These are phyloP conservation scores for Pachyramphus minor DNA, from an alignment of 2,113 vertebrate species.

Conservation along the genomic window DNA sequence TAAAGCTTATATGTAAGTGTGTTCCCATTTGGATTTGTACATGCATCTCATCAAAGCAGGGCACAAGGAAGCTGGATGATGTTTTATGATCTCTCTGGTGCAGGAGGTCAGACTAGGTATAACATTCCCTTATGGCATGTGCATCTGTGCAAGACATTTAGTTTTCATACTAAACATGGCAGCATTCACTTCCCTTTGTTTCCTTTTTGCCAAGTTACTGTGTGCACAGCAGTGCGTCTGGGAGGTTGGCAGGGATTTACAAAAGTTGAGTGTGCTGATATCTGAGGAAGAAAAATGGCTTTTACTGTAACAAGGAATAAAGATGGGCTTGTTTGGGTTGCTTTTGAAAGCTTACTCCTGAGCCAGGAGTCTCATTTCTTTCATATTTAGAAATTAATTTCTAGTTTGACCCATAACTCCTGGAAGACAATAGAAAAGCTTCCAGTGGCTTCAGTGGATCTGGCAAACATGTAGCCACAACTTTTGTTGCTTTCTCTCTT, in stretches of 20 bases:
- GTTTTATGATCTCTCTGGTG: neutral
- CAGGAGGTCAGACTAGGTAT: neutral
- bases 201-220: conserved; percentile 36
- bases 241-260: neutral
- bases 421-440: neutral
- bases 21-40: conserved; percentile 56
- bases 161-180: conserved; percentile 19
- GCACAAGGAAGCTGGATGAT: neutral
- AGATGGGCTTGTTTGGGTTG: neutral
- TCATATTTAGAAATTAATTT: neutral
- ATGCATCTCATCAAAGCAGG: conserved; percentile 36
- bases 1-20: conserved; percentile 6
- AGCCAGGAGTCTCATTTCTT: neutral
- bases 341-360: neutral
- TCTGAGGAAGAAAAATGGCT: neutral
- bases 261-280: neutral
- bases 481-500: neutral
- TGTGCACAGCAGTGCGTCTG: neutral
- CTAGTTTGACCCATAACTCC: neutral
- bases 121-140: neutral
- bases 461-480: neutral
- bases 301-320: neutral
- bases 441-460: neutral
- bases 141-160: neutral
- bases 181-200: conserved; percentile 13